Percentiles rank a stretch among this genome's conserved stretches.
Conservation (phyloP, 2,888 invertebrate genomes). For the Pseudococcus longispinus region DNA sequence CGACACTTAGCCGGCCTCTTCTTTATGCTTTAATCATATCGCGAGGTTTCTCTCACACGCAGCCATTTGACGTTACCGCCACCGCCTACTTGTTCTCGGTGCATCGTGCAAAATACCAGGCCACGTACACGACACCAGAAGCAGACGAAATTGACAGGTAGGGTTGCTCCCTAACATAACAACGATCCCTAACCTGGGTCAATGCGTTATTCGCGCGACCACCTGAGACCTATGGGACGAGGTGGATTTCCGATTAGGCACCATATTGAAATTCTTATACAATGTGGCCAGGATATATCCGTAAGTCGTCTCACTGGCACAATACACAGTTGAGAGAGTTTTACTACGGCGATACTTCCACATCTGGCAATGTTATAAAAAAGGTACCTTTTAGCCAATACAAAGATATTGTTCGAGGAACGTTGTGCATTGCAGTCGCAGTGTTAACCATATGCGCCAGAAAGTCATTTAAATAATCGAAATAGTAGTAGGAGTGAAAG, state of each 20-base stretch:
- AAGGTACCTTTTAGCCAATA: slow-evolving; percentile 7
- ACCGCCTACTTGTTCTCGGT: background rate
- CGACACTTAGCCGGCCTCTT: background rate
- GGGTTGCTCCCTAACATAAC: background rate
- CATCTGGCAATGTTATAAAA: slow-evolving; percentile 20
- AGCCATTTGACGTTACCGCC: background rate
- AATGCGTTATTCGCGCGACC: background rate
- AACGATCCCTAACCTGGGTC: background rate
- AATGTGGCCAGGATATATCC: background rate
- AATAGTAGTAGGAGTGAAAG: background rate
- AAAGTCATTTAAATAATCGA: slow-evolving; percentile 42
- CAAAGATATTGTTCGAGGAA: slow-evolving; percentile 18
- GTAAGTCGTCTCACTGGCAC: background rate
- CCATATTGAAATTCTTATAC: background rate
- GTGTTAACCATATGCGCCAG: slow-evolving; percentile 28
- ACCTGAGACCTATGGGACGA: background rate
- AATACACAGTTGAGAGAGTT: background rate
- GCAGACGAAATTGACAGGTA: slow-evolving; percentile 9
- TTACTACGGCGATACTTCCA: background rate
- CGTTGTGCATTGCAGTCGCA: background rate
- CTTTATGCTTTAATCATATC: slow-evolving; percentile 23
- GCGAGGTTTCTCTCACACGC: background rate
- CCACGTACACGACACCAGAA: background rate
- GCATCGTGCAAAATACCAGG: background rate
- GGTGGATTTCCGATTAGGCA: background rate